These are phyloP conservation scores for Speoplatyrhinus poulsoni DNA, from an alignment of 2,113 vertebrate species.

Conservation along the genomic window DNA sequence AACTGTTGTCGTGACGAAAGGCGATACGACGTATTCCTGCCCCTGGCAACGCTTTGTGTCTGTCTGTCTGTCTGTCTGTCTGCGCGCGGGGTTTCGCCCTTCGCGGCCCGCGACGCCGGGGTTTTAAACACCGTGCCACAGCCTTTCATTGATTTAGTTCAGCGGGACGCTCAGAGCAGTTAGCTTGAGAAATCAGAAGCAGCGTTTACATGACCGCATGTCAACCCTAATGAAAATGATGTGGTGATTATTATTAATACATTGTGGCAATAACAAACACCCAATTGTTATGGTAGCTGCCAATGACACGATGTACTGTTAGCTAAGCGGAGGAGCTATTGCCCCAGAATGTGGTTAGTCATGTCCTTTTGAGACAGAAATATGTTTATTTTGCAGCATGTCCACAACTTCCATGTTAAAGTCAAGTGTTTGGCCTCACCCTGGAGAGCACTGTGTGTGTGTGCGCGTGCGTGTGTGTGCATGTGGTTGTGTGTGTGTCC, in stretches of 20 bases:
- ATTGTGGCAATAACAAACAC: neutral
- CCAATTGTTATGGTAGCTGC: no score
- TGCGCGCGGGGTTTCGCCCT: no score
- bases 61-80: no score
- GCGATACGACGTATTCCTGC: slow-evolving; percentile 30
- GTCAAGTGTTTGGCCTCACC: neutral
- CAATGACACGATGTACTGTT: slow-evolving; percentile 6
- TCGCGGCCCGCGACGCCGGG: no score
- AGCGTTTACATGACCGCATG: neutral
- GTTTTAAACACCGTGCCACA: no score
- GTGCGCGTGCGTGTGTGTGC: neutral
- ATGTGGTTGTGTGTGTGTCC: no score
- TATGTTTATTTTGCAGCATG: slow-evolving; percentile 25
- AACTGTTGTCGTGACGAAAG: slow-evolving; percentile 29
- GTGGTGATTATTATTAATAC: no score
- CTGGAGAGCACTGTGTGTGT: neutral
- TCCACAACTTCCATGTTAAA: slow-evolving; percentile 10
- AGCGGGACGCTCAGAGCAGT: no score
- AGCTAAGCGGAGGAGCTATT: slow-evolving; percentile 13
- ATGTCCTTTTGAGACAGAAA: slow-evolving; percentile 19
- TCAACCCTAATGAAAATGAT: neutral
- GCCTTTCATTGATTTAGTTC: no score
- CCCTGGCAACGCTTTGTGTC: neutral
- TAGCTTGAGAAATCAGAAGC: no score
- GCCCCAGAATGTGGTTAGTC: neutral